Evolutionary conservation across 2,888 invertebrate species (phyloP), one percentile per base, ranked within the genome.

Genomic region (Podabrus alpinus): DNA sequence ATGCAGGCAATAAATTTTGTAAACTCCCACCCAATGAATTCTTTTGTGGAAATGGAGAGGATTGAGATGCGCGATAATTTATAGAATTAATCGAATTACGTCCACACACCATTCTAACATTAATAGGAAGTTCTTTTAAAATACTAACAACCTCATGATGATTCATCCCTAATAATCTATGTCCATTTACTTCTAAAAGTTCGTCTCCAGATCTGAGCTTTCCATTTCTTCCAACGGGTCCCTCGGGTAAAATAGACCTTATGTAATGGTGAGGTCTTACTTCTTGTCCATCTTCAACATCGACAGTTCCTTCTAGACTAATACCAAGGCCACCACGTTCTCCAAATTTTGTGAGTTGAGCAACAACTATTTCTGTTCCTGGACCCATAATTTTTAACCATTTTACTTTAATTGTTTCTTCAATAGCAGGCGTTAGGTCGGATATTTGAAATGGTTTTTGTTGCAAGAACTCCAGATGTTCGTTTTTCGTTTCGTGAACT

Each of bases 181-280:
- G 93, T 0, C 97, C 96, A 88, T 98, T 98, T 70, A 97, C 97
- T 92, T 97, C 92, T 75, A 99, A 89, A 75, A 98, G 89, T 88
- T 99, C 99, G 88, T 99, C 99, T 0, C 98, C 98, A 13, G 97
- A 96, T 80, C 93, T 92, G 45, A 99, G 91, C 67, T 93, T 92
- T 5, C 93, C 95, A 84, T 97, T 97, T 80, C 94, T 92, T 5
- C 98, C 99, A 2, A 99, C 98, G 0, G 99, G 99, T 1, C 99
- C 99, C 87, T 98, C 97, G n/a, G 96, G 94, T 82, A 99, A 90
- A 83, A 99, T 97, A 71, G 97, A 97, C 80, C 99, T 93, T 85
- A 99, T 98, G 88, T 98, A 99, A 89, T 99, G 99, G 88, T 99
- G 99, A 2, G 99, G 99, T 74, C 98, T 91, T 62, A 98, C 97